Conservation (phyloP, 2,113 vertebrate genomes). For the Ia io region DNA sequence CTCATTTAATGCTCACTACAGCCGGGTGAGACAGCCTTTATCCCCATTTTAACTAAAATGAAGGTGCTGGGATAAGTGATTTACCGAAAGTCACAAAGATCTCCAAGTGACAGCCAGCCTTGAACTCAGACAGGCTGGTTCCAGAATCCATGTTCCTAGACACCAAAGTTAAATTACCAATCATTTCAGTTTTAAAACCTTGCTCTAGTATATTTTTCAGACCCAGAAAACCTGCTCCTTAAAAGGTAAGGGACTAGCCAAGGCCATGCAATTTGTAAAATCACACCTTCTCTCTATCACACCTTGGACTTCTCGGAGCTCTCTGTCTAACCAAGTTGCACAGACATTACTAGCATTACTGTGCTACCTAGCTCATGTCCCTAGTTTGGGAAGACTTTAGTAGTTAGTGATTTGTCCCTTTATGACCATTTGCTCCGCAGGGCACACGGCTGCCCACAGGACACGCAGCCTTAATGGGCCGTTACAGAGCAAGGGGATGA, state of each 20-base stretch:
- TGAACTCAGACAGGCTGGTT: constrained; percentile 10
- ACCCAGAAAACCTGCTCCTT: neutral
- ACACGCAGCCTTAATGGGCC: constrained; percentile 20
- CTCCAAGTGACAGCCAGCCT: neutral
- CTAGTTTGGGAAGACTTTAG: constrained; percentile 52
- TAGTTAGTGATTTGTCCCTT: neutral
- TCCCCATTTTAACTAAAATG: neutral
- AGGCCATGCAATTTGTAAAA: neutral
- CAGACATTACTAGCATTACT: neutral
- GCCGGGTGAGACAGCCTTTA: neutral
- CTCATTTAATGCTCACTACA: neutral
- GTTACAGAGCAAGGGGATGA: constrained; percentile 35
- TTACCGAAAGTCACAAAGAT: neutral
- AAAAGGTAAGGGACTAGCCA: neutral
- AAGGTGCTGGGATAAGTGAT: neutral
- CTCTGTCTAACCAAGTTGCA: neutral
- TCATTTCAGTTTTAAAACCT: neutral
- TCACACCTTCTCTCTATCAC: neutral
- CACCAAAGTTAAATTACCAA: neutral
- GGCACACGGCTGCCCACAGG: neutral
- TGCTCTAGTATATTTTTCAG: neutral
- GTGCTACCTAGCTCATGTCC: constrained; percentile 33
- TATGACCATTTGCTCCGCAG: constrained; percentile 44
- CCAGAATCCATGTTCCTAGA: neutral
- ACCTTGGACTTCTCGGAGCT: neutral